A percentile compares a stretch with the other conserved stretches of the same genome.
Evolutionary conservation across 92 coral and sea anemone genomes (phyloP).

Genomic region (Actinernus sp.): DNA sequence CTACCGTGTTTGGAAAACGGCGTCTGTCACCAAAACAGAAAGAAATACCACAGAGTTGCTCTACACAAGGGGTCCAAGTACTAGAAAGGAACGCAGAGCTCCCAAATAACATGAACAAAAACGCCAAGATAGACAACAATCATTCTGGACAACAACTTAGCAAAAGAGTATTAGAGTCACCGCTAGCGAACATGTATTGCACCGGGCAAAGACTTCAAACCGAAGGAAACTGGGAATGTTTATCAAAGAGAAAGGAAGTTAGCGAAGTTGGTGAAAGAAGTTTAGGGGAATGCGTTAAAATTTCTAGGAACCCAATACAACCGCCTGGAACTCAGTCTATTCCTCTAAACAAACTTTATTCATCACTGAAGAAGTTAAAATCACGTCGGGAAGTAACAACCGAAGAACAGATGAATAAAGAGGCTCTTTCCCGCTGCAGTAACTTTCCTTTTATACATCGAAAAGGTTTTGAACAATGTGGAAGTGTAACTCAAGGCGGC

Average conservation of each 20-base stretch:
- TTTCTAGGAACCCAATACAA: background rate
- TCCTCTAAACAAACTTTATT: slow-evolving; percentile 78
- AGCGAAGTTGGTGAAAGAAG: background rate
- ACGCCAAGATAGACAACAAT: background rate
- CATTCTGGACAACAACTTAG: background rate
- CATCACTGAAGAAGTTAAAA: slow-evolving; percentile 76
- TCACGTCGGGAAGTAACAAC: slow-evolving; percentile 46
- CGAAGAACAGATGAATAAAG: slow-evolving; percentile 18
- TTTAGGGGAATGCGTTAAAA: background rate
- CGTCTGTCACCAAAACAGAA: background rate
- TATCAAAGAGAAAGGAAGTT: slow-evolving; percentile 2
- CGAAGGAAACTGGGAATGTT: slow-evolving; percentile 15
- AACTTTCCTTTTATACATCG: slow-evolving; percentile 29
- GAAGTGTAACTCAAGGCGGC: background rate
- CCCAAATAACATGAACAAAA: background rate
- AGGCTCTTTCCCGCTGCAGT: slow-evolving; percentile 32
- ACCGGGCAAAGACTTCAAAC: slow-evolving; percentile 56
- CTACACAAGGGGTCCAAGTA: background rate
- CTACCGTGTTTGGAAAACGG: background rate
- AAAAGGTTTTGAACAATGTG: slow-evolving; percentile 31
- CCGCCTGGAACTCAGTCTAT: slow-evolving; percentile 38
- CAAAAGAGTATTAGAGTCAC: slow-evolving; percentile 7
- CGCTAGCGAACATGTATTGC: slow-evolving; percentile 51
- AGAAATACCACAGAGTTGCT: background rate
- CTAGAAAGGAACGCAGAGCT: background rate